These are phyloP conservation scores for Phallusia fumigata DNA, from an alignment of 23 tunicate genomes.

Conservation along the genomic window DNA sequence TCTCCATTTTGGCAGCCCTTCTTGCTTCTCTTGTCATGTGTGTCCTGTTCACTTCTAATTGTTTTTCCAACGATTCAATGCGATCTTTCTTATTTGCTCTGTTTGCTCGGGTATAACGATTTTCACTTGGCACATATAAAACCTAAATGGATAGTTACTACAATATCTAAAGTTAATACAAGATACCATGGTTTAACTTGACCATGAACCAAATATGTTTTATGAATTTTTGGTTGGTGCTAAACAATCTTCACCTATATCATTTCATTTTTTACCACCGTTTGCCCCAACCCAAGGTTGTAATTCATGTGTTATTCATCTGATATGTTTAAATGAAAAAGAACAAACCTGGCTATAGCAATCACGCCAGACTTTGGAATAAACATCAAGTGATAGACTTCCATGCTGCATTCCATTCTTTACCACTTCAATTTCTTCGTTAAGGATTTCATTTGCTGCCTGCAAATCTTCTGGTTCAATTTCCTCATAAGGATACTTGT, in stretches of 20 bases:
- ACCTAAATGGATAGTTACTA: too few species aligned
- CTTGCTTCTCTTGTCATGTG: conserved; percentile 97
- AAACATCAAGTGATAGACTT: conserved; percentile 67
- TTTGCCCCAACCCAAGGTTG: too few species aligned
- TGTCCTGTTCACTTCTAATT: conserved; percentile 65
- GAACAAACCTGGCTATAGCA: conserved; percentile 81
- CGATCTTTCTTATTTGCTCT: conserved; percentile 91
- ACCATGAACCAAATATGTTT: too few species aligned
- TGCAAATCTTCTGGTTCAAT: conserved; percentile 58
- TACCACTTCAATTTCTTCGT: conserved; percentile 74
- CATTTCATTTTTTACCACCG: too few species aligned
- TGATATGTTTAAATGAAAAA: too few species aligned
- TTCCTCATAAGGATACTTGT: conserved; percentile 51
- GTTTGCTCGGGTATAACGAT: conserved; percentile 88
- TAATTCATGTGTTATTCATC: too few species aligned
- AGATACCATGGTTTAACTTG: too few species aligned
- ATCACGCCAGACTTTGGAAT: conserved; percentile 92
- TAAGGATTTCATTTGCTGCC: conserved; percentile 45
- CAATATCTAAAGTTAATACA: too few species aligned
- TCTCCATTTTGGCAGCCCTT: conserved; percentile 85
- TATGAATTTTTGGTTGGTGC: too few species aligned
- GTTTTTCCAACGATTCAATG: conserved; percentile 87
- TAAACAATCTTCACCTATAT: too few species aligned
- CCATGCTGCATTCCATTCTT: conserved; percentile 94
- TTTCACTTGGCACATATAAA: conserved; percentile 89